phyloP scores from a whole-genome alignment of 1,140 invertebrate genomes.

The Meloidogyne floridensis region DNA sequence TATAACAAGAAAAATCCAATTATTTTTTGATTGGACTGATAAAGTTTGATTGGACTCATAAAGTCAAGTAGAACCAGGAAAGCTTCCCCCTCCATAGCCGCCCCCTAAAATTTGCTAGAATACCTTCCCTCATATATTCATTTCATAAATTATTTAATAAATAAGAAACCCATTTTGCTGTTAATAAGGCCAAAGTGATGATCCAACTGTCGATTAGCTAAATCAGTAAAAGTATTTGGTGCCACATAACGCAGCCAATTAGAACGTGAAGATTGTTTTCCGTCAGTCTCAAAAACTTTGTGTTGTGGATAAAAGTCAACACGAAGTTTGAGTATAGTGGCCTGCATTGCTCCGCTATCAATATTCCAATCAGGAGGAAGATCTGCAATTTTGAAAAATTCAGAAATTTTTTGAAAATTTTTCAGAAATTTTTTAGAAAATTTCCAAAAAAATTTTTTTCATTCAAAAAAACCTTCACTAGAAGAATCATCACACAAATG shows the following conservation, averaged over 20 bases:
- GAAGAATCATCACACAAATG: slow-evolving; percentile 89
- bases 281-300: slow-evolving; percentile 29
- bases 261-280: slow-evolving; percentile 17
- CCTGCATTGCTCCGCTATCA: slow-evolving; percentile 89
- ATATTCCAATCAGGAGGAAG: slow-evolving; percentile 67
- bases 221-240: slow-evolving; percentile 58
- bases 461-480: background rate
- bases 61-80: too few relatives aligned
- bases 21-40: too few relatives aligned
- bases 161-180: slow-evolving; percentile 46
- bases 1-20: too few relatives aligned
- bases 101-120: too few relatives aligned
- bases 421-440: too few relatives aligned
- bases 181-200: slow-evolving; percentile 71
- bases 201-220: slow-evolving; percentile 67
- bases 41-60: too few relatives aligned
- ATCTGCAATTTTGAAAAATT: slow-evolving; percentile 68
- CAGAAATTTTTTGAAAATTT: too few relatives aligned
- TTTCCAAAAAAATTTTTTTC: too few relatives aligned
- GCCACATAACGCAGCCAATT: slow-evolving; percentile 56
- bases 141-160: too few relatives aligned
- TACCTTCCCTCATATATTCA: too few relatives aligned
- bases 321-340: slow-evolving; percentile 81
- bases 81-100: too few relatives aligned
- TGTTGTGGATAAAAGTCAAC: slow-evolving; percentile 86